Conservation (phyloP, 2,113 vertebrate species). For the Alligator mississippiensis region DNA sequence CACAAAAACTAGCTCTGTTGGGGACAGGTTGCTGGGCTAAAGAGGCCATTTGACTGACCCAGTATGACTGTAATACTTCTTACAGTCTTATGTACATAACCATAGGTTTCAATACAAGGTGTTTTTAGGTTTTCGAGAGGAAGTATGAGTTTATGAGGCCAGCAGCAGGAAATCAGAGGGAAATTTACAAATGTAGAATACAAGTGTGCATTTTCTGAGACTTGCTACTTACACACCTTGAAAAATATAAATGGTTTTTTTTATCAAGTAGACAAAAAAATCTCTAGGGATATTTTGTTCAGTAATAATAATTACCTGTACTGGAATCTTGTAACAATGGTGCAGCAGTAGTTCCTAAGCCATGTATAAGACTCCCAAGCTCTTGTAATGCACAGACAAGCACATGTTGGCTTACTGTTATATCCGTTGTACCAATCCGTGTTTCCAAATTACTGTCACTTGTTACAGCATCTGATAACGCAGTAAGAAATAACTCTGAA, state of each 20-base stretch:
- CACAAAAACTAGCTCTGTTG: no score
- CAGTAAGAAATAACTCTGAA: conserved; percentile 27
- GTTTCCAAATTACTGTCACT: conserved; percentile 86
- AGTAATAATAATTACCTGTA: conserved; percentile 77
- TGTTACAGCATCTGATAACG: conserved; percentile 80
- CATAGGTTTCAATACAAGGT: neutral
- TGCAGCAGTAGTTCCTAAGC: conserved; percentile 85
- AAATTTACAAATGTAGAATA: neutral
- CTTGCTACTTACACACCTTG: no score
- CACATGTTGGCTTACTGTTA: conserved; percentile 84
- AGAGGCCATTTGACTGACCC: no score
- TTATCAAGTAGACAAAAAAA: neutral
- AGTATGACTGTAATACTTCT: no score
- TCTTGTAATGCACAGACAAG: conserved; percentile 91
- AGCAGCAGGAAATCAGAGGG: neutral
- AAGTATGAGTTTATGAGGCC: neutral
- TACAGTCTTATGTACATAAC: neutral
- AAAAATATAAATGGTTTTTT: neutral
- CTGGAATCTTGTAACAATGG: conserved; percentile 89
- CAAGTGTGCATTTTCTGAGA: neutral
- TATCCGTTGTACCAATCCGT: conserved; percentile 76
- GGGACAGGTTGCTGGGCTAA: no score
- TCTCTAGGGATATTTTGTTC: neutral
- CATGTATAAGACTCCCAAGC: conserved; percentile 86
- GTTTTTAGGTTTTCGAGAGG: neutral